These are phyloP conservation scores for Hafferia zeledoni DNA, from an alignment of 2,797 vertebrate genomes.

Conservation along the genomic window DNA sequence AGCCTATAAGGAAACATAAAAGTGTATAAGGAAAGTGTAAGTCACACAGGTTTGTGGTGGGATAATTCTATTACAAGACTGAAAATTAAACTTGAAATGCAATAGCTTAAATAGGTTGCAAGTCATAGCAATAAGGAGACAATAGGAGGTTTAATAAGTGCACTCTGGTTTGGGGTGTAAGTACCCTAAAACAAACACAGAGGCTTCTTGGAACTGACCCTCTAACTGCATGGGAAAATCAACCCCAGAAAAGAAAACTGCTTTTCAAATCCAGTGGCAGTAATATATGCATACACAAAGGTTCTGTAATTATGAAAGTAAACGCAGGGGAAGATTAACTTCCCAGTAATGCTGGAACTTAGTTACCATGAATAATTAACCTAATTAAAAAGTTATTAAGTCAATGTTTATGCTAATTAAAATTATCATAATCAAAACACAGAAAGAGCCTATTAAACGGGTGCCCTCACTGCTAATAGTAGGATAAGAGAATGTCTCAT, in stretches of 20 bases:
- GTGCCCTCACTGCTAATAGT: not conserved
- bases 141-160: not conserved
- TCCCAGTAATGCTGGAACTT: not conserved
- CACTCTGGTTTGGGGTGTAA: not conserved
- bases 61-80: not conserved
- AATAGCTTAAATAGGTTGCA: not conserved
- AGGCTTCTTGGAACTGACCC: not conserved
- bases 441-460: not conserved
- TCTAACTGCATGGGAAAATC: not conserved
- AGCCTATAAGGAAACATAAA: not conserved
- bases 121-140: not conserved
- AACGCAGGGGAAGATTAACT: constrained; percentile 1
- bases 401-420: constrained; percentile 37
- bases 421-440: constrained; percentile 17
- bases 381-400: constrained; percentile 45
- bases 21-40: not conserved
- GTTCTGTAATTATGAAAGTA: constrained; percentile 11
- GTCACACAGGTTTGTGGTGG: not conserved
- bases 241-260: not conserved
- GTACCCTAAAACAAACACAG: not conserved
- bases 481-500: not conserved
- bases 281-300: constrained; percentile 2
- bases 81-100: not conserved
- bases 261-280: not conserved
- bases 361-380: constrained; percentile 37